phyloP scores from a whole-genome alignment of 2,113 vertebrate species.

The Cyanoderma ruficeps region DNA sequence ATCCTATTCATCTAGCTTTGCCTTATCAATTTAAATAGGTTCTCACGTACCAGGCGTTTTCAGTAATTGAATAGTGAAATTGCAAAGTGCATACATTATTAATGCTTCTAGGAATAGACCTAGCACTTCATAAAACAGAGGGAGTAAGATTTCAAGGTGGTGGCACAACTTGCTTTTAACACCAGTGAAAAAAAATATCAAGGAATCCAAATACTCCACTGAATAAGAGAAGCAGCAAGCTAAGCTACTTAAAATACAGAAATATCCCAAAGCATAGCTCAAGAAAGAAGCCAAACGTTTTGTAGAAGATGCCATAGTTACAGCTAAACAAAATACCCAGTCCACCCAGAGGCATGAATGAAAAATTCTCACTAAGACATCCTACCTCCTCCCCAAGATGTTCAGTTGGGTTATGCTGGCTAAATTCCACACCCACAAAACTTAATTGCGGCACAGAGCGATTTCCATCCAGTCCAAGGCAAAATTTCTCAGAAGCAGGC shows the following conservation, averaged over 20 bases:
- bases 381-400: not conserved
- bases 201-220: not conserved
- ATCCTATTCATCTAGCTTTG: constrained; percentile 30
- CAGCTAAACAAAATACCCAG: not conserved
- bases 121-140: not conserved
- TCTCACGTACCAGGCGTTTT: not conserved
- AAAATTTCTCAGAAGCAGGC: not conserved
- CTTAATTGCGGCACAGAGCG: not conserved
- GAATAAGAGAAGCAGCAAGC: not conserved
- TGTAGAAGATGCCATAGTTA: not conserved
- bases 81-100: constrained; percentile 24
- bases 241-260: not conserved
- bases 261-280: not conserved
- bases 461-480: not conserved
- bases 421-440: not conserved
- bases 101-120: constrained; percentile 15
- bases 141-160: not conserved
- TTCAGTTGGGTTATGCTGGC: not conserved
- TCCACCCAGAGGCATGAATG: not conserved
- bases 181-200: not conserved
- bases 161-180: not conserved
- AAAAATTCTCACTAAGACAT: not conserved
- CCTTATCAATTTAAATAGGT: constrained; percentile 17
- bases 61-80: constrained; percentile 19
- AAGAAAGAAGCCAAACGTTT: not conserved